Evolutionary conservation across 2,888 invertebrate genomes (phyloP).

Genomic region (Clepsis dumicolana): DNA sequence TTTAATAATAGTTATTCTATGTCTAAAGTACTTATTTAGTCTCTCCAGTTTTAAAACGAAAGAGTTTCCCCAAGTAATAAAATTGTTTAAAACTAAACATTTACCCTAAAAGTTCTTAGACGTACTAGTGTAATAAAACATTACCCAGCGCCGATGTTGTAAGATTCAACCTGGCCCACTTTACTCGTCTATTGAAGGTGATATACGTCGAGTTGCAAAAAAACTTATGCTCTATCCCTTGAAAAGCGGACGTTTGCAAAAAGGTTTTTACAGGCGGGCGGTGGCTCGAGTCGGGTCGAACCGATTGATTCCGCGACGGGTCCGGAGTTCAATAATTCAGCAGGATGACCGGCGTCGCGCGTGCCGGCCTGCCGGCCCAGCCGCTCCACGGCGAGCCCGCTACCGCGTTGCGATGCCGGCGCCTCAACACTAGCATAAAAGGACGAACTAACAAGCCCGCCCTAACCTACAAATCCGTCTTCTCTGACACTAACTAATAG

Average conservation of each 20-base stretch:
- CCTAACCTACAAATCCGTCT: background rate
- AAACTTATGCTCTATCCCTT: conserved; percentile 42
- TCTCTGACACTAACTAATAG: background rate
- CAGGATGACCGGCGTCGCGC: conserved; percentile 53
- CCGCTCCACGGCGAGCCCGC: background rate
- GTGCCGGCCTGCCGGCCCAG: conserved; percentile 17
- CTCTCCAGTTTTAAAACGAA: background rate
- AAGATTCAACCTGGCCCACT: conserved; percentile 4
- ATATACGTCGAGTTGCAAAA: conserved; percentile 40
- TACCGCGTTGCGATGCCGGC: too few species aligned
- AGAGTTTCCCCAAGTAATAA: background rate
- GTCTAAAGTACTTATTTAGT: too few species aligned
- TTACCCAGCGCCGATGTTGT: background rate
- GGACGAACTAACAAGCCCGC: background rate
- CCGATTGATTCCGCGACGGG: conserved; percentile 64
- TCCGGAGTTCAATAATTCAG: conserved; percentile 68
- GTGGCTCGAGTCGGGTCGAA: conserved; percentile 51
- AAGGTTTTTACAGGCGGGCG: conserved; percentile 55
- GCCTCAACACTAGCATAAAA: conserved; percentile 1
- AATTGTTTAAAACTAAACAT: background rate
- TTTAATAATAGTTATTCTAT: background rate
- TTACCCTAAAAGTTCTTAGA: background rate
- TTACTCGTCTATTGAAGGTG: conserved; percentile 8
- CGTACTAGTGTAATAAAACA: background rate
- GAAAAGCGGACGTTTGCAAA: conserved; percentile 56